Base-by-base conservation (phyloP, 2,888 invertebrate genomes). In the Agelastica alni region DNA sequence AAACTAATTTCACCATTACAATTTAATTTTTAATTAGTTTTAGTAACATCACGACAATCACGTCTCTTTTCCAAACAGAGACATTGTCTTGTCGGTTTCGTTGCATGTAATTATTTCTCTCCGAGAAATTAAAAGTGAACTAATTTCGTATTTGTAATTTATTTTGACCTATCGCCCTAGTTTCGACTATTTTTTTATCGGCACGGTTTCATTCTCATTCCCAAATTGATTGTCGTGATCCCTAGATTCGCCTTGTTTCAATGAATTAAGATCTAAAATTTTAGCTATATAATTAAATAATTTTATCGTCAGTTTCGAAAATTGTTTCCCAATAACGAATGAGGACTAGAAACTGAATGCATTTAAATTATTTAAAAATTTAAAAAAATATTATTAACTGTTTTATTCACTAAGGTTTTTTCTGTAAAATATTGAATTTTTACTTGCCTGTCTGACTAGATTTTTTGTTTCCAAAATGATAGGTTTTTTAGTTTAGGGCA, bases 41-140 rank as follows among this genome's bases (percentile, higher is more conserved):
- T 44, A 44, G 52, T 13, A 43, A 17, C 28, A 46, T 59, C 59
- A 59, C 59, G 59, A 59, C 53, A 46, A 49, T 56, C 56, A 53
- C 51, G 59, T 30, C 32, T 17, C 48, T 47, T 45, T 51, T 44
- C 44, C 51, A 44, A 37, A 51, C 37, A 51, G 28, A 39, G 51
- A 44, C 30, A 44, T 51, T 51, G 37, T 51, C 44, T 51, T 39
- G 10, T 13, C 20, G 22, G 22, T 18, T 30, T 43, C 32, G 39
- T 32, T 18, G 22, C 16, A 51, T 41, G 22, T 51, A 53, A 53
- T 53, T 53, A 53, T 47, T 26, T 26, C 41, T 37, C 46, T n/a
- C 9, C 9, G 30, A 22, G 53, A 53, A 53, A 53, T 53, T 47
- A 51, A 51, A 44, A 51, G 51, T 51, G 44, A 51, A 45, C 51